A percentile compares a stretch with the other conserved stretches of the same genome.
Evolutionary conservation across 2,797 vertebrate species (phyloP).

Genomic region (Glossophaga mutica): DNA sequence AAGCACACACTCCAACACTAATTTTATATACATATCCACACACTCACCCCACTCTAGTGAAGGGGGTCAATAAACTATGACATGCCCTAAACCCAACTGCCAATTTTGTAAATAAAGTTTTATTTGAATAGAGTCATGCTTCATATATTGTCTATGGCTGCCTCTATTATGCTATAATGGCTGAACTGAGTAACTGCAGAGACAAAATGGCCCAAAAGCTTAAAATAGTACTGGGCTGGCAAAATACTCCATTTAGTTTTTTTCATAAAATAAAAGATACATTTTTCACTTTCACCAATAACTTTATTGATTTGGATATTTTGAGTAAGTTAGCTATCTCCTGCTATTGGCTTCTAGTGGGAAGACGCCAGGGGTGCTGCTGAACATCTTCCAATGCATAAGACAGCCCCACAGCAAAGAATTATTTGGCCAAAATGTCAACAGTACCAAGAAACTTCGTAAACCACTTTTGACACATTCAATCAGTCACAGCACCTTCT

Average conservation of each 20-base stretch:
- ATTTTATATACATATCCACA: not conserved
- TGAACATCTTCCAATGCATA: not conserved
- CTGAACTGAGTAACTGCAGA: not conserved
- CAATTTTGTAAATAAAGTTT: slow-evolving; percentile 21
- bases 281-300: not conserved
- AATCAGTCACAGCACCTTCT: too few species aligned
- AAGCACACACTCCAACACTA: not conserved
- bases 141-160: not conserved
- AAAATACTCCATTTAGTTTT: not conserved
- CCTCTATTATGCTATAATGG: not conserved
- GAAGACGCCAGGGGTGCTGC: not conserved
- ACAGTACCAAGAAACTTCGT: not conserved
- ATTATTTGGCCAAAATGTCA: not conserved
- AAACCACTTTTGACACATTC: not conserved
- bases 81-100: not conserved
- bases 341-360: not conserved
- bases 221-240: not conserved
- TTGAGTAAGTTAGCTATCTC: not conserved
- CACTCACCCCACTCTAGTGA: not conserved
- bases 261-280: not conserved
- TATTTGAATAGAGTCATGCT: slow-evolving; percentile 1
- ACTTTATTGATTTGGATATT: not conserved
- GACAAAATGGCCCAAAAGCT: not conserved
- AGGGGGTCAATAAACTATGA: not conserved
- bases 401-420: not conserved